phyloP scores from a whole-genome alignment of 2,888 invertebrate species.

The Xestia c-nigrum region DNA sequence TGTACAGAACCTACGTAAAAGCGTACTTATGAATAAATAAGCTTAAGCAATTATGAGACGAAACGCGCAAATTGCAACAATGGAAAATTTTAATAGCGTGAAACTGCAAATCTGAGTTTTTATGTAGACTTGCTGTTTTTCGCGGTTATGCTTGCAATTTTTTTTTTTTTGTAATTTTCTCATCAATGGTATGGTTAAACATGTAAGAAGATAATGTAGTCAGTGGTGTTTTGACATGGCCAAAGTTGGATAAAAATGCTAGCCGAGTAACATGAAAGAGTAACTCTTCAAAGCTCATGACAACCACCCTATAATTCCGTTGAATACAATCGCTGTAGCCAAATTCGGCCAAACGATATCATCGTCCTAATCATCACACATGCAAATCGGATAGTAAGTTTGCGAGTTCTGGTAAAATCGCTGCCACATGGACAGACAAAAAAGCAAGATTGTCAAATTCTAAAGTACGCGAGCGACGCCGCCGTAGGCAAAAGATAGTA shows the following conservation, averaged over 20 bases:
- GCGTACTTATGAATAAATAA: constrained; percentile 51
- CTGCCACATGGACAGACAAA: too few species aligned
- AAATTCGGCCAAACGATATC: too few species aligned
- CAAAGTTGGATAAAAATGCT: too few species aligned
- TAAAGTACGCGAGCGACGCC: too few species aligned
- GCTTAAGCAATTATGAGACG: constrained; percentile 44
- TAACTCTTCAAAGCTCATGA: too few species aligned
- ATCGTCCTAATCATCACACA: too few species aligned
- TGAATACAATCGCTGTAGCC: too few species aligned
- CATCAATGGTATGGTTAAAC: not conserved
- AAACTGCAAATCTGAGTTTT: constrained; percentile 36
- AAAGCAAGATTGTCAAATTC: too few species aligned
- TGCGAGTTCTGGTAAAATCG: not conserved
- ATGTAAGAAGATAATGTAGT: not conserved
- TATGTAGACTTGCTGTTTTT: not conserved
- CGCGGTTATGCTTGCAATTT: not conserved
- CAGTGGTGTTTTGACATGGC: too few species aligned
- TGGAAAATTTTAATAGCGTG: constrained; percentile 24
- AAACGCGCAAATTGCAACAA: constrained; percentile 27
- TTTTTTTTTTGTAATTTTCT: not conserved
- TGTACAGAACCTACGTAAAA: constrained; percentile 24
- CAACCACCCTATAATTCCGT: too few species aligned
- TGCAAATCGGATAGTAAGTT: not conserved
- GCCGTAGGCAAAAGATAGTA: too few species aligned
- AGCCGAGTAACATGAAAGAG: too few species aligned